Conservation (phyloP, 2,113 vertebrate species). For the Fregata magnificens region DNA sequence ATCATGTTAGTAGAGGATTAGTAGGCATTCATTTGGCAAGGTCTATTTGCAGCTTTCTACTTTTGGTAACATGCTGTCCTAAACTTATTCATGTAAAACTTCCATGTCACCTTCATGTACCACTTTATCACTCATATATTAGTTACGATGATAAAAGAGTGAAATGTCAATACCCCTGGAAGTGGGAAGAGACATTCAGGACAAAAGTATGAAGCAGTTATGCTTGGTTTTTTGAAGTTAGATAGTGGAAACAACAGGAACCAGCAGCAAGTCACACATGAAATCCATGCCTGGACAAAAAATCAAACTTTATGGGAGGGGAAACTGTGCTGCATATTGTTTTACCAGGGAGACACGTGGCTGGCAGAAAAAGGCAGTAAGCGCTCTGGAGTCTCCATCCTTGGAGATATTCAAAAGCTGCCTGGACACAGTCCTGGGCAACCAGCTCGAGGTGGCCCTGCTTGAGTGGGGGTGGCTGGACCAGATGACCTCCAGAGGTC, state of each 20-base stretch:
- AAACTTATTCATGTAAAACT: background rate
- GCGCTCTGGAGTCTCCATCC: background rate
- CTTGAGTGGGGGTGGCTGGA: background rate
- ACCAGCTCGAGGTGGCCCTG: background rate
- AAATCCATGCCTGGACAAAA: background rate
- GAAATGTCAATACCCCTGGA: background rate
- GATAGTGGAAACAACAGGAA: background rate
- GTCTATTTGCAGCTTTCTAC: background rate
- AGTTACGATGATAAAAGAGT: background rate
- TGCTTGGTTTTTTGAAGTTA: background rate
- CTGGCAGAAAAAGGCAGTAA: background rate
- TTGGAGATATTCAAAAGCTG: background rate
- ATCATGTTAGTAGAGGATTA: background rate
- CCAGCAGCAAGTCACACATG: background rate
- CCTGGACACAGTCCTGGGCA: background rate
- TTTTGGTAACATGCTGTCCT: background rate
- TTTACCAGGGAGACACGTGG: background rate
- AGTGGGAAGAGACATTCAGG: background rate
- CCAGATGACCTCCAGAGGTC: background rate
- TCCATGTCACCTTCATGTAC: background rate
- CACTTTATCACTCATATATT: background rate
- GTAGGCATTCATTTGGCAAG: background rate
- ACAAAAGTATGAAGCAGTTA: background rate
- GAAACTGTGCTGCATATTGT: background rate
- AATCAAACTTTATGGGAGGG: background rate